A percentile compares a stretch with the other conserved stretches of the same genome.
phyloP scores from a whole-genome alignment of 1,140 invertebrate genomes.

The Meteorus sp. region DNA sequence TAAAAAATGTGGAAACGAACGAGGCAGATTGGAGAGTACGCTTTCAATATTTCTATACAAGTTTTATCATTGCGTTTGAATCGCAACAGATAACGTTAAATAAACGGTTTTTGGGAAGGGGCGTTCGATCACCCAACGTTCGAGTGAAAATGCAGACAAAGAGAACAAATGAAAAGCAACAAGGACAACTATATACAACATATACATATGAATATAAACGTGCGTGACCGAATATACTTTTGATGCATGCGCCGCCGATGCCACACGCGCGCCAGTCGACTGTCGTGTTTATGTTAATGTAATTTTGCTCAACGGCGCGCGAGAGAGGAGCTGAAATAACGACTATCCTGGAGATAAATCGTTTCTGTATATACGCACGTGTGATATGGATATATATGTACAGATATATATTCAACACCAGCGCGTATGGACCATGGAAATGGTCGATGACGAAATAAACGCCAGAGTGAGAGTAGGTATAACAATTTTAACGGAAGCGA shows the following conservation, averaged over 20 bases:
- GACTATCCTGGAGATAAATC: conserved; percentile 47
- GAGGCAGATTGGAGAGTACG: too few species aligned
- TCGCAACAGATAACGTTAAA: too few species aligned
- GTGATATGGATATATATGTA: conserved; percentile 35
- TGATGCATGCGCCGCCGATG: conserved; percentile 44
- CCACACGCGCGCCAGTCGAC: conserved; percentile 23
- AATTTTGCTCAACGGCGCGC: conserved; percentile 39
- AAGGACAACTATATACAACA: background rate
- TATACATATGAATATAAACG: background rate
- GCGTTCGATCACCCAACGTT: background rate
- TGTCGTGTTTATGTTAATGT: conserved; percentile 52
- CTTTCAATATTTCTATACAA: too few species aligned
- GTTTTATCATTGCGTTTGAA: too few species aligned
- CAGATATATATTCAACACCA: conserved; percentile 3
- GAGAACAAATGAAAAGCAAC: too few species aligned
- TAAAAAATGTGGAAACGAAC: too few species aligned
- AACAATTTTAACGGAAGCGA: too few species aligned
- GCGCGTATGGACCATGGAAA: background rate
- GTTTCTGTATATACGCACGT: conserved; percentile 42
- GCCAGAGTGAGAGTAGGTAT: too few species aligned
- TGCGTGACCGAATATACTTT: conserved; percentile 31
- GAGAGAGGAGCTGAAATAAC: conserved; percentile 45
- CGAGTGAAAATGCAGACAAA: too few species aligned
- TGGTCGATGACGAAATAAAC: too few species aligned
- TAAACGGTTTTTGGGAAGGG: too few species aligned